Conservation (phyloP, 2,797 vertebrate genomes). For the Esox masquinongy region DNA sequence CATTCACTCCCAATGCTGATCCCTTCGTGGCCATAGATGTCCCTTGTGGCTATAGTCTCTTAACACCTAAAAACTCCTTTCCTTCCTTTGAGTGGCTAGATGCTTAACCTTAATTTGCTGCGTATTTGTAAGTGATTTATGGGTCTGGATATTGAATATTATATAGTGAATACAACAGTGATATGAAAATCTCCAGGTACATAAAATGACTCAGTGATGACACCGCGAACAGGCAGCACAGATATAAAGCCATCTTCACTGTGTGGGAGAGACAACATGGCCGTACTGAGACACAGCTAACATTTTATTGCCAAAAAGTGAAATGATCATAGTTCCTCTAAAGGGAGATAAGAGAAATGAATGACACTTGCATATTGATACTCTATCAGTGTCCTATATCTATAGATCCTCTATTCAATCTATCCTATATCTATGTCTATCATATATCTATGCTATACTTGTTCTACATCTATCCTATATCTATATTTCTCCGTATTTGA, state of each 20-base stretch:
- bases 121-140: constrained; percentile 4
- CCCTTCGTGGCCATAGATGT: constrained; percentile 31
- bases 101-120: constrained; percentile 19
- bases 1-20: constrained; percentile 47
- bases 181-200: background rate
- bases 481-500: no score
- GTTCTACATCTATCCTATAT: no score
- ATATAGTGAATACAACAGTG: no score
- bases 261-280: background rate
- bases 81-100: constrained; percentile 13
- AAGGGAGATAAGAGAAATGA: background rate
- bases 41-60: constrained; percentile 21
- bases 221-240: background rate
- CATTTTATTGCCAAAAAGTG: constrained; percentile 1
- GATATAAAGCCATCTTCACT: background rate
- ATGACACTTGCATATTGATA: no score
- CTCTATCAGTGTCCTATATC: no score
- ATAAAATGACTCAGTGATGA: constrained; percentile 3
- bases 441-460: no score
- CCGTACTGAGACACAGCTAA: background rate
- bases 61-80: constrained; percentile 28
- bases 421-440: no score
- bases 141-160: background rate
- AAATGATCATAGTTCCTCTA: background rate
- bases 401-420: no score